Conservation (phyloP, 35 echinoderm and acorn worm species). For the Holothuria glaberrima region DNA sequence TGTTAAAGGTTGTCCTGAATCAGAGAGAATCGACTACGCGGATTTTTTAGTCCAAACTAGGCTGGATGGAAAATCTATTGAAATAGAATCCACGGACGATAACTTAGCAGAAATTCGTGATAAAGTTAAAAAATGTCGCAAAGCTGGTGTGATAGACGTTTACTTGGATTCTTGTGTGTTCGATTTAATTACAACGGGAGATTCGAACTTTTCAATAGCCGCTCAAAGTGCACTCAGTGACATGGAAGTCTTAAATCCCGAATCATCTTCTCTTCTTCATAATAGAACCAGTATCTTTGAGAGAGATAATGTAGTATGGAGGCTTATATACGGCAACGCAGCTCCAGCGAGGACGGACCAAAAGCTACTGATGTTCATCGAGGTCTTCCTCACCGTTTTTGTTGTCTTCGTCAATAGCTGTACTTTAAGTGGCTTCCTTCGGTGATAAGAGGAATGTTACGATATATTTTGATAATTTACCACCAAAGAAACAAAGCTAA, state of each 20-base stretch:
- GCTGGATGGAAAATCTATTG: slow-evolving; percentile 58
- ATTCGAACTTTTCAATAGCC: slow-evolving; percentile 91
- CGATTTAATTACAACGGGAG: slow-evolving; percentile 92
- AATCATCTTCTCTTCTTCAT: slow-evolving; percentile 68
- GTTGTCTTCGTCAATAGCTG: too few relatives aligned
- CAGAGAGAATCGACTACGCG: slow-evolving; percentile 81
- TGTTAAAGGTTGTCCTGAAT: slow-evolving; percentile 81
- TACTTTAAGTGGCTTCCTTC: too few relatives aligned
- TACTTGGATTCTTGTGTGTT: slow-evolving; percentile 98
- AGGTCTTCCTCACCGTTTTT: too few relatives aligned
- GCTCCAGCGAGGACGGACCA: slow-evolving; percentile 64
- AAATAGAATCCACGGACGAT: not conserved
- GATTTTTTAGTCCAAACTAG: slow-evolving; percentile 71
- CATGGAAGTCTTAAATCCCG: slow-evolving; percentile 73
- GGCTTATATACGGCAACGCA: slow-evolving; percentile 44
- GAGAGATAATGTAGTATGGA: slow-evolving; percentile 65
- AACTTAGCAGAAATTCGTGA: slow-evolving; percentile 47
- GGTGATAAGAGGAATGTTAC: too few relatives aligned
- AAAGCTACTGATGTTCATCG: too few relatives aligned
- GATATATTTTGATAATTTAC: too few relatives aligned
- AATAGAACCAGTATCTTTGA: slow-evolving; percentile 97
- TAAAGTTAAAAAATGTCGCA: slow-evolving; percentile 73
- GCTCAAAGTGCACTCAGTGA: slow-evolving; percentile 82
- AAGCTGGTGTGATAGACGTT: slow-evolving; percentile 81
- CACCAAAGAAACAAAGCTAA: too few relatives aligned